Percentiles rank a stretch among this genome's conserved stretches.
phyloP scores from a whole-genome alignment of 2,888 invertebrate species.

The Drosophila prolongata region DNA sequence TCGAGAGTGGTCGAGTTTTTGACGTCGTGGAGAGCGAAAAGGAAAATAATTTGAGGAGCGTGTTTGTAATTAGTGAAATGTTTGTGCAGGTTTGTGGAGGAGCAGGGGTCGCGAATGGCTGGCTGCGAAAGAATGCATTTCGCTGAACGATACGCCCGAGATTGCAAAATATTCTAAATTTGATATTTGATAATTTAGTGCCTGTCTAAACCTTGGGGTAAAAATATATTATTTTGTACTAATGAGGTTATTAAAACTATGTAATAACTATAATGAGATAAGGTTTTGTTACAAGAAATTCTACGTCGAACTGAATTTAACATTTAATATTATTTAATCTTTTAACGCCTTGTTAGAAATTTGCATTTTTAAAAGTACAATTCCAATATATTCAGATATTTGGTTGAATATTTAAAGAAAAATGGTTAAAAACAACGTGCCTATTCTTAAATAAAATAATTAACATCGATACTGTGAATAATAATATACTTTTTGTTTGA shows the following conservation, averaged over 20 bases:
- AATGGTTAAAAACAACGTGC: no score
- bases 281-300: no score
- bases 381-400: no score
- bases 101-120: not conserved
- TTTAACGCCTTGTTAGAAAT: no score
- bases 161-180: conserved; percentile 7
- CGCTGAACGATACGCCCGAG: not conserved
- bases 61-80: conserved; percentile 43
- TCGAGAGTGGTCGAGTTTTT: conserved; percentile 4
- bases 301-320: no score
- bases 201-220: no score
- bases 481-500: no score
- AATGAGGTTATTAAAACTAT: not conserved
- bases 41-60: conserved; percentile 35
- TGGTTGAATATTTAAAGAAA: no score
- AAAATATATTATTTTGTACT: not conserved
- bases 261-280: not conserved
- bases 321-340: no score
- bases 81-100: conserved; percentile 27
- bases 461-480: no score
- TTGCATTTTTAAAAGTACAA: no score
- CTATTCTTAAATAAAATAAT: no score
- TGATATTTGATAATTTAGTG: conserved; percentile 7
- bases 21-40: not conserved
- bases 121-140: conserved; percentile 15